These are phyloP conservation scores for Temnothorax curvispinosus DNA, from an alignment of 1,140 invertebrate genomes.

Conservation along the genomic window DNA sequence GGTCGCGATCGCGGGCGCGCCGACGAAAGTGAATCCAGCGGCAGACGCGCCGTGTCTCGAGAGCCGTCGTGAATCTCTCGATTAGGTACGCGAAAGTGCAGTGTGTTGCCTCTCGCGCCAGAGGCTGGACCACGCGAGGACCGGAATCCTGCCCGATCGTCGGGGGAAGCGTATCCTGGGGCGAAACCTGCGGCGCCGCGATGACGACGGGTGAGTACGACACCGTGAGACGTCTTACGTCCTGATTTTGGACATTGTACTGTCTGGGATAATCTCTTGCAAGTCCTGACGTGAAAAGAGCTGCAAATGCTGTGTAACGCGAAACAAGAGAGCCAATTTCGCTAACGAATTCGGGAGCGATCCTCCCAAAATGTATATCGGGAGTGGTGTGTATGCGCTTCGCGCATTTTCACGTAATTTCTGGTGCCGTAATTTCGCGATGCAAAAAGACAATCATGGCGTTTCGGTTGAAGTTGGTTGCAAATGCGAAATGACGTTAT, in stretches of 20 bases:
- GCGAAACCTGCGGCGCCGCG: background rate
- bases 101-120: background rate
- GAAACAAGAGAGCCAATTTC: background rate
- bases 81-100: background rate
- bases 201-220: slow-evolving; percentile 8
- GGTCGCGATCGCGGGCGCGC: background rate
- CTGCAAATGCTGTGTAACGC: no score
- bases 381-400: no score
- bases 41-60: background rate
- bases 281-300: background rate
- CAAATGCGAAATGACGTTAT: slow-evolving; percentile 15
- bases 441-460: background rate
- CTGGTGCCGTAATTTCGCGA: background rate
- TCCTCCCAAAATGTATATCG: background rate
- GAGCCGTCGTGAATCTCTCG: no score
- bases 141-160: no score
- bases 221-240: no score
- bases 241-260: no score
- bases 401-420: background rate
- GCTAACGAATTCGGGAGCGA: background rate
- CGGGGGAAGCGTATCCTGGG: no score
- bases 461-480: background rate
- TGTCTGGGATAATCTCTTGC: background rate
- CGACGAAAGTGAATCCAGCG: background rate
- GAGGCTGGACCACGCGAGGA: background rate